Base-by-base conservation (phyloP, 2,888 invertebrate genomes). In the Callosobruchus maculatus region DNA sequence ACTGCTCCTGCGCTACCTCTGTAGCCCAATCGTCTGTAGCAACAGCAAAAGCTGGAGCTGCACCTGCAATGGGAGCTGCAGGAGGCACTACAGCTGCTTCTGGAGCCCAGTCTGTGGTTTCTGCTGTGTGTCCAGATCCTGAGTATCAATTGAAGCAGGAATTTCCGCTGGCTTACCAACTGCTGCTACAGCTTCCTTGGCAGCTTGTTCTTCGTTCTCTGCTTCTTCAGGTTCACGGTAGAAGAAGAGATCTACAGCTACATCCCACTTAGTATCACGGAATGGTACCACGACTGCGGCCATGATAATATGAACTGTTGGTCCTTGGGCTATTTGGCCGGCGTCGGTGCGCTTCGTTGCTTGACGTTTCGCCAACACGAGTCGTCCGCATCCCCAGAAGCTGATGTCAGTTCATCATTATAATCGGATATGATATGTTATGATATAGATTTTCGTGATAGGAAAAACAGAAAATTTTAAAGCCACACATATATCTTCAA, bases 231-330 rank as follows among this genome's bases (percentile, higher is more conserved):
- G 98, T 88, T 99, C 99, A 85, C 99, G 94, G 91, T 97, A 99
- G 94, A 99, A 99, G 95, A 98, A 99, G 85, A 99, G 91, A 88
- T 99, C 99, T 0, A 98, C 98, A 82, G 99, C 99, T 70, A 99
- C 96, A 77, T 97, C 97, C 98, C 99, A 99, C 80, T 97, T 96
- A 78, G 92, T 92, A 84, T 97, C 96, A 76, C 99, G 94, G 92
- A 82, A 99, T 96, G 73, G 93, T 93, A 68, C 99, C 99, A 73
- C 98, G 93, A 73, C n/a, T n/a, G n/a, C n/a, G n/a, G n/a, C n/a
- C n/a, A n/a, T n/a, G n/a, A n/a, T n/a, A n/a, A n/a, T n/a, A n/a
- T n/a, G n/a, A n/a, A n/a, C n/a, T n/a, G n/a, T n/a, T n/a, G n/a
- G n/a, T n/a, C n/a, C n/a, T n/a, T n/a, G n/a, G n/a, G n/a, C n/a